Conservation (phyloP, 53 echinoderm and acorn worm species). For the Luidia sarsii region DNA sequence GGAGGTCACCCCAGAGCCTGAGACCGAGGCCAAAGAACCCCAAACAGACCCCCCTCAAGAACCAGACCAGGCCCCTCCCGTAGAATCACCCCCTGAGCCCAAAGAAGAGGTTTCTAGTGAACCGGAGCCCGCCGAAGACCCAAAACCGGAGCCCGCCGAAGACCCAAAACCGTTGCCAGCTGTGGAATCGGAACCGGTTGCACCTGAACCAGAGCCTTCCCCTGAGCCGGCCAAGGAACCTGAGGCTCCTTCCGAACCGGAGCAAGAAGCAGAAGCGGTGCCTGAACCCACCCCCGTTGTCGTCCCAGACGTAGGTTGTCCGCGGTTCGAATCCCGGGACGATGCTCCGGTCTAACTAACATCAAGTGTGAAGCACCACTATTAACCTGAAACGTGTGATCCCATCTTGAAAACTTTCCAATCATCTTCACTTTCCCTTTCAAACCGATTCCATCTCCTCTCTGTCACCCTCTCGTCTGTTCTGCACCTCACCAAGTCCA, state of each 20-base stretch:
- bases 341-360: conserved; percentile 17
- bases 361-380: background rate
- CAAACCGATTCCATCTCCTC: too few species aligned
- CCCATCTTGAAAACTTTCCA: too few species aligned
- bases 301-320: conserved; percentile 37
- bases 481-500: too few species aligned
- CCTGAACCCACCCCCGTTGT: conserved; percentile 37
- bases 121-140: conserved; percentile 42
- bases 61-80: conserved; percentile 39
- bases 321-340: conserved; percentile 1
- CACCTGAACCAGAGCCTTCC: conserved; percentile 50
- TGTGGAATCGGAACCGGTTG: too few species aligned
- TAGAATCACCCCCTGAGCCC: conserved; percentile 43
- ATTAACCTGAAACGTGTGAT: too few species aligned
- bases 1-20: background rate
- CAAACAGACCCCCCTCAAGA: conserved; percentile 64
- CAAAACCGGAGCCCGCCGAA: conserved; percentile 67
- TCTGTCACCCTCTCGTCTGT: too few species aligned
- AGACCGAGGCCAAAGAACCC: conserved; percentile 21
- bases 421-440: too few species aligned
- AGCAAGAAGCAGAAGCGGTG: conserved; percentile 50
- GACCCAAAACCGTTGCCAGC: conserved; percentile 48
- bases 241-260: conserved; percentile 33
- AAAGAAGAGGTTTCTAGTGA: conserved; percentile 33
- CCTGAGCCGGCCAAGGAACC: conserved; percentile 39